Percentiles rank a stretch among this genome's conserved stretches.
Conservation (phyloP, 2,797 vertebrate species). For the Anguilla marmorata region DNA sequence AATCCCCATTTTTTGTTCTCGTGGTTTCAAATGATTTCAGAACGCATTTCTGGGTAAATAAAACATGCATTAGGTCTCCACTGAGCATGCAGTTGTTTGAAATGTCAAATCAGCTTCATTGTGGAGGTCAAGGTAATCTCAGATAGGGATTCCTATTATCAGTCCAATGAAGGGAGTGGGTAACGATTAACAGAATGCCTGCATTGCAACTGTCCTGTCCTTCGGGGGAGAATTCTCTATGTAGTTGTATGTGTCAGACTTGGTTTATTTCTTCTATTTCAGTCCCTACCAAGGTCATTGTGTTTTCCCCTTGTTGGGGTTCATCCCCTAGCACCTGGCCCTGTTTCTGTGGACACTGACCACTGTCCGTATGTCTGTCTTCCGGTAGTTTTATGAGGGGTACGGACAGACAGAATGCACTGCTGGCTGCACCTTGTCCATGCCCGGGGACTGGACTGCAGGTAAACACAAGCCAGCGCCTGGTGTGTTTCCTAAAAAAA, state of each 20-base stretch:
- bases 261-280: not conserved
- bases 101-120: not conserved
- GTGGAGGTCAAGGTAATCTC: not conserved
- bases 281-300: not conserved
- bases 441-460: constrained; percentile 95
- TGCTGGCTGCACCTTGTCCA: constrained; percentile 84
- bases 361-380: constrained; percentile 12
- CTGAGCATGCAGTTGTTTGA: not conserved
- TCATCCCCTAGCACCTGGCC: not conserved
- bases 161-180: not conserved
- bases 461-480: constrained; percentile 64
- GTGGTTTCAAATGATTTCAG: not conserved
- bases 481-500: not conserved
- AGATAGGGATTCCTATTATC: not conserved
- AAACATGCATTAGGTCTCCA: not conserved
- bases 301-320: not conserved
- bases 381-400: constrained; percentile 91
- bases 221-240: not conserved
- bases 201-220: not conserved
- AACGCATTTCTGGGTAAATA: not conserved
- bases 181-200: not conserved
- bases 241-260: not conserved
- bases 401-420: constrained; percentile 97
- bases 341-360: not conserved
- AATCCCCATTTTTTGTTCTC: not conserved